A percentile compares a stretch with the other conserved stretches of the same genome.
phyloP scores from a whole-genome alignment of 92 coral and sea anemone species.

The Zoanthus sociatus region DNA sequence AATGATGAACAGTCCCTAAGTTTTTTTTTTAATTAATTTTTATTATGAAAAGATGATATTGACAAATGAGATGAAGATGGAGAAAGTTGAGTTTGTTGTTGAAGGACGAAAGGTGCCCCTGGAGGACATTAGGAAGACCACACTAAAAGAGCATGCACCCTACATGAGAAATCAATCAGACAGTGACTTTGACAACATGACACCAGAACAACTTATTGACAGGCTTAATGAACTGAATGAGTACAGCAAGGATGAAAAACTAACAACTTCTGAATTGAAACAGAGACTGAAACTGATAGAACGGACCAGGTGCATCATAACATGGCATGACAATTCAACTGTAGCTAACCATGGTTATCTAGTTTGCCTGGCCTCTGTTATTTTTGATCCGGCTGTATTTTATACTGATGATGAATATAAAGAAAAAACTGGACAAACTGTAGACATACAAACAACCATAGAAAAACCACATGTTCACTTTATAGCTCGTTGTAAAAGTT shows the following conservation, averaged over 20 bases:
- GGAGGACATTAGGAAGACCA: background rate
- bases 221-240: conserved; percentile 22
- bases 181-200: conserved; percentile 8
- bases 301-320: conserved; percentile 9
- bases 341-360: conserved; percentile 39
- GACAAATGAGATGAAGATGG: conserved; percentile 2
- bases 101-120: conserved; percentile 17
- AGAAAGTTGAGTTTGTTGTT: conserved; percentile 24
- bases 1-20: background rate
- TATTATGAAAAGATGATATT: background rate
- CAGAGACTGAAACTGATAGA: background rate
- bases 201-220: conserved; percentile 20
- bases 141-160: conserved; percentile 17
- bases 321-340: conserved; percentile 12
- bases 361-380: conserved; percentile 27
- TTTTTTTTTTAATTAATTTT: background rate
- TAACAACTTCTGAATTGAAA: conserved; percentile 7
- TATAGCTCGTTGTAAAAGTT: conserved; percentile 45
- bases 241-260: background rate
- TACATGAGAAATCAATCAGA: conserved; percentile 21
- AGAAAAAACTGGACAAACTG: conserved; percentile 1
- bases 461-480: conserved; percentile 41
- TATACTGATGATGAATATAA: background rate
- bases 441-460: conserved; percentile 17
- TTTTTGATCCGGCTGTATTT: conserved; percentile 4